phyloP scores from a whole-genome alignment of 2,797 vertebrate genomes.

The Enteromius radiatus region DNA sequence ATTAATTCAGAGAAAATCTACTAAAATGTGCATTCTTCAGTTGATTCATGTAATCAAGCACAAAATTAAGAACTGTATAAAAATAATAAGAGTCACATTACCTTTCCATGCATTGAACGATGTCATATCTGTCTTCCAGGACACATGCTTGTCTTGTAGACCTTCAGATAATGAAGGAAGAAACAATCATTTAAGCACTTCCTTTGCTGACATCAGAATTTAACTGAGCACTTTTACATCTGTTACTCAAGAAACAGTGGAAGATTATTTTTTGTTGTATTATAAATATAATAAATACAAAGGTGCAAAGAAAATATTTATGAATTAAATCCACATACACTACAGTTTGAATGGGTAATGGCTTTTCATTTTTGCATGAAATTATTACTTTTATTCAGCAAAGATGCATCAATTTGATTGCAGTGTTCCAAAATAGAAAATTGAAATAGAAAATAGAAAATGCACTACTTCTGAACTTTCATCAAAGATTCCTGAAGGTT shows the following conservation, averaged over 20 bases:
- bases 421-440: not conserved
- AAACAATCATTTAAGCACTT: not conserved
- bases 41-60: not conserved
- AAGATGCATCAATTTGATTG: not conserved
- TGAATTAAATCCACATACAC: not conserved
- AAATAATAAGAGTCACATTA: constrained; percentile 56
- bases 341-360: not conserved
- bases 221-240: not conserved
- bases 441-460: too few relatives aligned
- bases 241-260: not conserved
- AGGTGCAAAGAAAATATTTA: not conserved
- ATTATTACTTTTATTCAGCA: not conserved
- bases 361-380: not conserved
- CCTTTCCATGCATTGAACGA: constrained; percentile 86
- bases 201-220: not conserved
- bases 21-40: not conserved
- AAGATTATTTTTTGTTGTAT: too few relatives aligned
- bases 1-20: not conserved
- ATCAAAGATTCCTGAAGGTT: not conserved
- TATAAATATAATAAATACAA: too few relatives aligned
- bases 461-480: not conserved
- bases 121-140: constrained; percentile 83
- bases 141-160: constrained; percentile 81
- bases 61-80: not conserved
- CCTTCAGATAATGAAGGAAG: constrained; percentile 67